Percentiles rank a stretch among this genome's conserved stretches.
Evolutionary conservation across 2,797 vertebrate genomes (phyloP).

Genomic region (Anabas testudineus): DNA sequence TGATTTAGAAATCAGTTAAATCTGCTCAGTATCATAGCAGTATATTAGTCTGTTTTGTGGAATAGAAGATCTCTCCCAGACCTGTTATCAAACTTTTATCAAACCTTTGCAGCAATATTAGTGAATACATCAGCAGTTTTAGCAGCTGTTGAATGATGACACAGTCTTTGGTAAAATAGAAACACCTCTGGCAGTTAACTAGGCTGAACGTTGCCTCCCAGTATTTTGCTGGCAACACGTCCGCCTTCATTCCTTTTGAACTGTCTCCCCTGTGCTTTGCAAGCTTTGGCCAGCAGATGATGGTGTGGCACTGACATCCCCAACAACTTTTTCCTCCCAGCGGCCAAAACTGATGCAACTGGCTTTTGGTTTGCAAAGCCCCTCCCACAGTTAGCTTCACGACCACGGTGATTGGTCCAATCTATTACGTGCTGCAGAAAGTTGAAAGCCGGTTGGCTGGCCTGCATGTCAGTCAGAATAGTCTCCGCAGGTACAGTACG

Average conservation of each 20-base stretch:
- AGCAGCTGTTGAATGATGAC: too few species aligned
- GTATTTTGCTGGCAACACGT: background rate
- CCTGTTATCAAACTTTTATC: background rate
- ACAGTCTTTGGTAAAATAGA: too few species aligned
- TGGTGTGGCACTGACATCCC: background rate
- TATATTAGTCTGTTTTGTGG: background rate
- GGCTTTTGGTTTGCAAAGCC: background rate
- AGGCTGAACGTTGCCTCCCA: background rate
- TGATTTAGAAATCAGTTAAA: slow-evolving; percentile 5
- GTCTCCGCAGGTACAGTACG: background rate
- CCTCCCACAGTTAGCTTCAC: background rate
- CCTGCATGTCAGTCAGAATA: slow-evolving; percentile 26
- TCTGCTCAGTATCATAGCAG: background rate
- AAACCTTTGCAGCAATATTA: background rate
- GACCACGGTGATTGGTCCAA: slow-evolving; percentile 57
- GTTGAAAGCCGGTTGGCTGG: slow-evolving; percentile 46
- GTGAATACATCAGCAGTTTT: background rate
- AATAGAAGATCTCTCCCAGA: background rate
- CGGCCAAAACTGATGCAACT: slow-evolving; percentile 57
- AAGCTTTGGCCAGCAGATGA: slow-evolving; percentile 40
- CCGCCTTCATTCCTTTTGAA: background rate
- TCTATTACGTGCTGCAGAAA: fast-evolving
- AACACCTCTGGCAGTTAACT: background rate
- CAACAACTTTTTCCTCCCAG: background rate
- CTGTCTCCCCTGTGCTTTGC: background rate